Evolutionary conservation across 2,797 vertebrate genomes (phyloP).

Genomic region (Philypnodon macrostomus): DNA sequence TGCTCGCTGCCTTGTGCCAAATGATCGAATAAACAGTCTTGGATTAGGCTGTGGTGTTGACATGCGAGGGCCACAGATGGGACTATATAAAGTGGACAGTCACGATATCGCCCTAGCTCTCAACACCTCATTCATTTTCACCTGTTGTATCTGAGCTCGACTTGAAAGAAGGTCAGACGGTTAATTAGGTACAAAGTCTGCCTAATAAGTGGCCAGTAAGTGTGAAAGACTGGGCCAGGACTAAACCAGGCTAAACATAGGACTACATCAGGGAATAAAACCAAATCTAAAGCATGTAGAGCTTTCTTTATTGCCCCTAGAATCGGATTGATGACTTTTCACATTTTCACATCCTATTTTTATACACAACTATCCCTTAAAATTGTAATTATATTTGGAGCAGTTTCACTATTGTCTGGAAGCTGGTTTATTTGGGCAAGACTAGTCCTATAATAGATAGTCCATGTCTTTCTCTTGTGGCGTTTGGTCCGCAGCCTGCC

Average conservation of each 20-base stretch:
- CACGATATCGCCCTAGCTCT: conserved; percentile 29
- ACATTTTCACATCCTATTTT: no score
- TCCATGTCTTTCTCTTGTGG: background rate
- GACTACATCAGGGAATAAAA: no score
- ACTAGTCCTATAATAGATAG: background rate
- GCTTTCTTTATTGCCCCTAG: no score
- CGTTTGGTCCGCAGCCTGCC: no score
- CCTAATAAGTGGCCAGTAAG: no score
- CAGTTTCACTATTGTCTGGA: conserved; percentile 8
- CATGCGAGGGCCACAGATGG: conserved; percentile 52
- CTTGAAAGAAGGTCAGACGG: conserved; percentile 9
- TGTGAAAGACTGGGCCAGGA: no score
- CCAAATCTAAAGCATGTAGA: no score
- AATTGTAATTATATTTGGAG: background rate
- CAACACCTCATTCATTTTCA: conserved; percentile 19
- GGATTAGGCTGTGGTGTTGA: conserved; percentile 51
- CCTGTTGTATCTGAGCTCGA: conserved; percentile 4
- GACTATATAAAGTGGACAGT: conserved; percentile 44
- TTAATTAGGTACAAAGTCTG: no score
- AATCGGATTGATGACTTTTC: no score
- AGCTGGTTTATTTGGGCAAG: background rate
- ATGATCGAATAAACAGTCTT: conserved; percentile 50
- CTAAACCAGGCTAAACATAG: no score
- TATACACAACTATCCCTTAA: no score
- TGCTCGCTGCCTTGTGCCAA: conserved; percentile 45